Percentiles rank a stretch among this genome's conserved stretches.
phyloP scores from a whole-genome alignment of 2,113 vertebrate species.

The Capricornis sumatraensis region DNA sequence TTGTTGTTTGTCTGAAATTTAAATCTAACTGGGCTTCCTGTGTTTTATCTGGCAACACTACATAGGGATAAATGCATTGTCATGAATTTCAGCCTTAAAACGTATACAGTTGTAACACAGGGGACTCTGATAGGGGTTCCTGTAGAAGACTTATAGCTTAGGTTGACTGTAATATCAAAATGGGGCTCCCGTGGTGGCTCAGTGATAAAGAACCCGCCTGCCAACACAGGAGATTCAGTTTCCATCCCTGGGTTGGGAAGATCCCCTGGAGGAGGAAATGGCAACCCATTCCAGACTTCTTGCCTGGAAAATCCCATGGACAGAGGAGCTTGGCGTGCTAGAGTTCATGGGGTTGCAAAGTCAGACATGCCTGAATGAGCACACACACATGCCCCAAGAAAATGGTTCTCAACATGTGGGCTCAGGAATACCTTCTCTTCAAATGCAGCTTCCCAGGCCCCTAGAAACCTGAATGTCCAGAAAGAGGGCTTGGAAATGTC shows the following conservation, averaged over 20 bases:
- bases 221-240: background rate
- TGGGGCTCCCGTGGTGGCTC: background rate
- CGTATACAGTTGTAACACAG: background rate
- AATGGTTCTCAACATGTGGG: background rate
- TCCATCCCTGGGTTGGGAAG: background rate
- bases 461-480: background rate
- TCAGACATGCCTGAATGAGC: background rate
- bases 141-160: background rate
- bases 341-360: background rate
- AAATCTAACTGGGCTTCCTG: background rate
- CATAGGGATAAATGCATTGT: background rate
- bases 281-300: background rate
- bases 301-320: background rate
- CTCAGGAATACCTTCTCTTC: background rate
- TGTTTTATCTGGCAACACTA: background rate
- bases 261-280: background rate
- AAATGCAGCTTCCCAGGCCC: background rate
- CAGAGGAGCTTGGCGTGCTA: background rate
- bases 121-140: background rate
- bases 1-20: background rate
- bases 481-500: background rate
- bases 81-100: background rate
- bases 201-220: background rate
- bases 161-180: background rate
- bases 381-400: background rate